phyloP scores from a whole-genome alignment of 1,140 invertebrate genomes.

The Leptoteleia sp. region DNA sequence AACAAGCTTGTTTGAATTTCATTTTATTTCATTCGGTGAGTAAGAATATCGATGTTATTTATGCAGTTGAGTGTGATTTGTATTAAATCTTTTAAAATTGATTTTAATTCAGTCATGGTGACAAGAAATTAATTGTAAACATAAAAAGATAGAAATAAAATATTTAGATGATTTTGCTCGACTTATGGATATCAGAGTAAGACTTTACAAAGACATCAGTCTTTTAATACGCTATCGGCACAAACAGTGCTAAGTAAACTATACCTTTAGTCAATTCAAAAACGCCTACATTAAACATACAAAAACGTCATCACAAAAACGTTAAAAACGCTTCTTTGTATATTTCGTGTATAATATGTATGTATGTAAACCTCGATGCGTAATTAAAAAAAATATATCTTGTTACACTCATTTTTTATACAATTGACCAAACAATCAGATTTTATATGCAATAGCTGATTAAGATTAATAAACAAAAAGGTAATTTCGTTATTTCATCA shows the following conservation, averaged over 20 bases:
- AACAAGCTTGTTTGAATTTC: background rate
- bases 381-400: too few relatives aligned
- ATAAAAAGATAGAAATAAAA: background rate
- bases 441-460: too few relatives aligned
- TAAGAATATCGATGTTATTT: too few relatives aligned
- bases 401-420: too few relatives aligned
- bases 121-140: background rate
- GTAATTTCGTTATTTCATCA: too few relatives aligned
- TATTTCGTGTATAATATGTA: background rate
- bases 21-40: background rate
- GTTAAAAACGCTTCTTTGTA: constrained; percentile 13
- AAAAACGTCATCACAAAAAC: constrained; percentile 17
- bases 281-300: constrained; percentile 23
- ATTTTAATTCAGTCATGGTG: constrained; percentile 21
- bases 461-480: too few relatives aligned
- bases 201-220: constrained; percentile 60
- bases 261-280: constrained; percentile 31
- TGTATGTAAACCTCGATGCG: too few relatives aligned
- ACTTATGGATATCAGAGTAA: constrained; percentile 45
- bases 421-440: too few relatives aligned
- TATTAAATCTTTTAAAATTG: background rate
- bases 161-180: constrained; percentile 14
- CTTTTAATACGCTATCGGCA: constrained; percentile 46
- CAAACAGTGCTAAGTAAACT: constrained; percentile 47
- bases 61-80: constrained; percentile 16